A percentile compares a stretch with the other conserved stretches of the same genome.
These are phyloP conservation scores for Podiceps cristatus DNA, from an alignment of 2,113 vertebrate genomes.

Conservation along the genomic window DNA sequence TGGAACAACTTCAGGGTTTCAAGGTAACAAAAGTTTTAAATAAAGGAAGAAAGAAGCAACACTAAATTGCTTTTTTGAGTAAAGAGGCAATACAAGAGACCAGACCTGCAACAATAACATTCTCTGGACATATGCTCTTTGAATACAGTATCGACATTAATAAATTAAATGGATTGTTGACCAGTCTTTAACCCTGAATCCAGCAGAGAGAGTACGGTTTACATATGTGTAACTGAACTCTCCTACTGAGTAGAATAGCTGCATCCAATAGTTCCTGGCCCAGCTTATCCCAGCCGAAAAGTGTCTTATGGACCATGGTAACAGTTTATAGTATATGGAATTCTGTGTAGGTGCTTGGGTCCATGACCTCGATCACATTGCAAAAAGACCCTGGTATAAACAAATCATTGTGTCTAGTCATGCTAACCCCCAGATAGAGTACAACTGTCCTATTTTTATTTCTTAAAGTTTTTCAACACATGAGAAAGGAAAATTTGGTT, in stretches of 20 bases:
- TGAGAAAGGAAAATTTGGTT: neutral
- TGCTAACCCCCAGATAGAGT: neutral
- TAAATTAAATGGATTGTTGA: neutral
- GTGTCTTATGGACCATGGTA: neutral
- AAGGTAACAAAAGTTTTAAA: neutral
- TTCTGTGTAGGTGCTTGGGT: neutral
- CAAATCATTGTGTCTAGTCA: neutral
- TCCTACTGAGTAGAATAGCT: neutral
- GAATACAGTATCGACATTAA: neutral
- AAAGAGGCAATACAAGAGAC: neutral
- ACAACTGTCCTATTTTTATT: neutral
- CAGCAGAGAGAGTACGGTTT: neutral
- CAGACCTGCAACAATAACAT: neutral
- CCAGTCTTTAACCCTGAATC: neutral
- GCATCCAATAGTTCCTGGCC: neutral
- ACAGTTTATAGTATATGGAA: neutral
- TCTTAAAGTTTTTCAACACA: neutral
- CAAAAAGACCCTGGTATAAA: neutral
- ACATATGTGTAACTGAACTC: neutral
- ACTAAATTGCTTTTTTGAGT: neutral
- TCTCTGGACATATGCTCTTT: neutral
- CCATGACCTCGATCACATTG: neutral
- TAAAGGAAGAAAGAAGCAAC: neutral
- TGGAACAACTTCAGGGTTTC: neutral
- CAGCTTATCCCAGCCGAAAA: neutral